A percentile compares a stretch with the other conserved stretches of the same genome.
Evolutionary conservation across 2,888 invertebrate species (phyloP).

Genomic region (Lithophane leautieri): DNA sequence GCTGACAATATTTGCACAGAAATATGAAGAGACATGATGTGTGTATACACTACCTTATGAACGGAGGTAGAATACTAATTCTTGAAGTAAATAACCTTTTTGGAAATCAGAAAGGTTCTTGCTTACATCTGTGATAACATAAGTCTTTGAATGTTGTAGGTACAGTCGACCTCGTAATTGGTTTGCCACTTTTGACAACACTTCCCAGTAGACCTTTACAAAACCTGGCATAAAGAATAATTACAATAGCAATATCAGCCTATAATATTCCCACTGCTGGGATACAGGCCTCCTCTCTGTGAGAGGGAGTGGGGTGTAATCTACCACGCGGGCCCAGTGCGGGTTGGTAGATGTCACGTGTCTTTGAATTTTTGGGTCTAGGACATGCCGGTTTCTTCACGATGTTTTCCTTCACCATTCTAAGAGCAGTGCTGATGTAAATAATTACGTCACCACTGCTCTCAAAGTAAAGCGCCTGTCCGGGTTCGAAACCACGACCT

Average conservation of each 20-base stretch:
- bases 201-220: not conserved
- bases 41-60: slow-evolving; percentile 17
- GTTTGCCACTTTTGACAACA: not conserved
- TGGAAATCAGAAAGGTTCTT: not conserved
- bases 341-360: not conserved
- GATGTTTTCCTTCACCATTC: too few relatives aligned
- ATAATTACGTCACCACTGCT: too few relatives aligned
- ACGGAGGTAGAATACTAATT: slow-evolving; percentile 45
- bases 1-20: slow-evolving; percentile 39
- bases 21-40: slow-evolving; percentile 21
- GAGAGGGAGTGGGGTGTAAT: too few relatives aligned
- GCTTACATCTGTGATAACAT: not conserved
- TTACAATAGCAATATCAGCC: too few relatives aligned
- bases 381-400: too few relatives aligned
- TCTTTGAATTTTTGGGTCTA: not conserved
- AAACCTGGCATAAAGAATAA: too few relatives aligned
- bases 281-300: too few relatives aligned
- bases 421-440: too few relatives aligned
- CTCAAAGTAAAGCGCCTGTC: too few relatives aligned
- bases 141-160: not conserved
- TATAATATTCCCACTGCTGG: too few relatives aligned
- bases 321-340: not conserved
- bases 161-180: not conserved
- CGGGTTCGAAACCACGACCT: too few relatives aligned
- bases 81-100: slow-evolving; percentile 26